phyloP scores from a whole-genome alignment of 2,888 invertebrate species.

The Drosophila mimica region DNA sequence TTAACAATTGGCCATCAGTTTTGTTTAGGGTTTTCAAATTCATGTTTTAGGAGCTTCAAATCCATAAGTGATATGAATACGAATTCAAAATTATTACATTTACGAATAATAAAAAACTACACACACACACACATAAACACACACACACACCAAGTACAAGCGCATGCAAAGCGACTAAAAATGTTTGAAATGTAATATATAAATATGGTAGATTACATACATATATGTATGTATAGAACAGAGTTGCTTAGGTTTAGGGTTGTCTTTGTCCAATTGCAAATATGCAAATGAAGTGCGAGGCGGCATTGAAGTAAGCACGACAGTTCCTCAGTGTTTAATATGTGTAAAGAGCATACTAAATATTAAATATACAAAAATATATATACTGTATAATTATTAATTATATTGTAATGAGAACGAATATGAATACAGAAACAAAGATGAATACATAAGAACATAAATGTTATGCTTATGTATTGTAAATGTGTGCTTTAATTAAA shows the following conservation, averaged over 20 bases:
- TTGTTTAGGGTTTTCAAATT: conserved; percentile 79
- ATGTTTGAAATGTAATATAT: conserved; percentile 28
- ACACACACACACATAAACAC: conserved; percentile 20
- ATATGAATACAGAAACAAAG: conserved; percentile 23
- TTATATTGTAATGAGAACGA: conserved; percentile 36
- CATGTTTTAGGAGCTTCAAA: conserved; percentile 74
- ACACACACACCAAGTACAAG: conserved; percentile 69
- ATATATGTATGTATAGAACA: conserved; percentile 8
- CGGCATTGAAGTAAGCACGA: conserved; percentile 77
- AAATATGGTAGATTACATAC: conserved; percentile 30
- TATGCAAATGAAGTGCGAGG: conserved; percentile 48
- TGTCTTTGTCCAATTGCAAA: conserved; percentile 62
- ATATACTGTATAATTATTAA: conserved; percentile 30
- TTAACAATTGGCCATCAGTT: conserved; percentile 55
- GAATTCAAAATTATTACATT: conserved; percentile 75
- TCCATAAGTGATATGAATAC: conserved; percentile 78
- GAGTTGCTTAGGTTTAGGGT: conserved; percentile 62
- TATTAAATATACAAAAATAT: conserved; percentile 27
- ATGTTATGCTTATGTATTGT: conserved; percentile 71
- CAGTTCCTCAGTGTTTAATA: conserved; percentile 81
- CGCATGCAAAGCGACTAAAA: conserved; percentile 54
- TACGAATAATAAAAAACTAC: conserved; percentile 28
- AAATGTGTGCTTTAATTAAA: conserved; percentile 83
- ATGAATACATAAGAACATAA: conserved; percentile 37
- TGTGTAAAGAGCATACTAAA: conserved; percentile 52